Evolutionary conservation across 1,140 invertebrate species (phyloP).

Genomic region (Neodiprion pinetum): DNA sequence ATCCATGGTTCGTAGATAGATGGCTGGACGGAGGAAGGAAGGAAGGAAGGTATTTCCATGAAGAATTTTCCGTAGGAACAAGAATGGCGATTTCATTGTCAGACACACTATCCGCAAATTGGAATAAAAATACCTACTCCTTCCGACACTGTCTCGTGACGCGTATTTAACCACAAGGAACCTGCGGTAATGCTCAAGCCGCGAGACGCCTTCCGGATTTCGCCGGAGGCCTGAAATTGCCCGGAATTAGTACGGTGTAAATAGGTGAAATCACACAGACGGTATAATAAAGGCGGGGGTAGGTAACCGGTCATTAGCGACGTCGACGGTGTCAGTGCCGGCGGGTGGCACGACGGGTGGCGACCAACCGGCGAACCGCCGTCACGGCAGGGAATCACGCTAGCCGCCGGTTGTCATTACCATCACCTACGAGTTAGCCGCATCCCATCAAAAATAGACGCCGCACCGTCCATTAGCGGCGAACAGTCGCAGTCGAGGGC

Average conservation of each 20-base stretch:
- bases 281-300: slow-evolving; percentile 2
- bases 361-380: not conserved
- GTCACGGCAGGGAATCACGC: slow-evolving; percentile 13
- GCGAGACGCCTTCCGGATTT: not conserved
- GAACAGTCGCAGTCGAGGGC: too few species aligned
- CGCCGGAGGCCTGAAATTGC: not conserved
- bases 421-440: not conserved
- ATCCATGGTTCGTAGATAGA: too few species aligned
- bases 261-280: slow-evolving; percentile 1
- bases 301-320: slow-evolving; percentile 11
- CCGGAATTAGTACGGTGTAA: not conserved
- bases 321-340: slow-evolving; percentile 9
- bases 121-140: too few species aligned
- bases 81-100: too few species aligned
- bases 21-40: too few species aligned
- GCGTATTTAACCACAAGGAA: too few species aligned
- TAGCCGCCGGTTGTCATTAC: not conserved
- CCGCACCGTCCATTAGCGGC: not conserved
- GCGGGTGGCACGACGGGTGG: slow-evolving; percentile 2
- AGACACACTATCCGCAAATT: too few species aligned
- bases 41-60: too few species aligned
- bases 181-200: too few species aligned
- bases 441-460: not conserved
- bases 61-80: too few species aligned
- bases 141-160: too few species aligned